phyloP scores from a whole-genome alignment of 2,797 vertebrate genomes.

The Acanthopagrus latus region DNA sequence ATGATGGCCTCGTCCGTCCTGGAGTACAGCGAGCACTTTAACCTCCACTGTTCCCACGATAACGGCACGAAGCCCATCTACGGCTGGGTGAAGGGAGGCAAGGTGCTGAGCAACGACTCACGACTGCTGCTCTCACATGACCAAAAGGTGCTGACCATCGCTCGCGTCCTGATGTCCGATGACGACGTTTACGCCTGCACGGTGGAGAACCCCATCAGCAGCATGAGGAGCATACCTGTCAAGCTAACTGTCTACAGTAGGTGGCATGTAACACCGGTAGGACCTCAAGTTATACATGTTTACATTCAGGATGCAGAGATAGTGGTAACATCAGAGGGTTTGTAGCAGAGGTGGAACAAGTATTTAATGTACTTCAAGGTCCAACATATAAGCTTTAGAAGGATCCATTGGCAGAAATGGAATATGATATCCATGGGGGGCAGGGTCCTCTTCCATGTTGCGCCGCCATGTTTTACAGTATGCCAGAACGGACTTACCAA shows the following conservation, averaged over 20 bases:
- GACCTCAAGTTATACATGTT: conserved; percentile 27
- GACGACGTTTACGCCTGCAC: conserved; percentile 93
- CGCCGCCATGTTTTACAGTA: too few species aligned
- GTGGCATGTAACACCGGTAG: conserved; percentile 70
- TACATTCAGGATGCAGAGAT: conserved; percentile 2
- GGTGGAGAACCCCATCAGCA: conserved; percentile 96
- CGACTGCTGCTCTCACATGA: conserved; percentile 93
- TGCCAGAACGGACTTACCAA: too few species aligned
- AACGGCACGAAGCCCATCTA: conserved; percentile 96
- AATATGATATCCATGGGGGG: too few species aligned
- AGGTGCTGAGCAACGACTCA: conserved; percentile 92
- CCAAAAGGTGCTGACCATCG: conserved; percentile 95
- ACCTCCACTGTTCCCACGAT: conserved; percentile 94
- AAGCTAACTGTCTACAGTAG: conserved; percentile 97
- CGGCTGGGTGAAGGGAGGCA: conserved; percentile 94
- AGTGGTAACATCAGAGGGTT: neutral
- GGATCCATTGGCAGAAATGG: too few species aligned
- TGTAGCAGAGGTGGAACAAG: neutral
- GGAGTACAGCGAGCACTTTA: conserved; percentile 94
- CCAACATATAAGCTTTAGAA: too few species aligned
- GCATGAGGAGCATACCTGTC: conserved; percentile 89
- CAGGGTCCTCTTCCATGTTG: too few species aligned
- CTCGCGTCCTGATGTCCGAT: conserved; percentile 92
- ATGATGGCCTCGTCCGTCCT: conserved; percentile 94
- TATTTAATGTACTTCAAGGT: neutral